These are phyloP conservation scores for Eustalomyia histrio DNA, from an alignment of 2,888 invertebrate genomes.

Conservation along the genomic window DNA sequence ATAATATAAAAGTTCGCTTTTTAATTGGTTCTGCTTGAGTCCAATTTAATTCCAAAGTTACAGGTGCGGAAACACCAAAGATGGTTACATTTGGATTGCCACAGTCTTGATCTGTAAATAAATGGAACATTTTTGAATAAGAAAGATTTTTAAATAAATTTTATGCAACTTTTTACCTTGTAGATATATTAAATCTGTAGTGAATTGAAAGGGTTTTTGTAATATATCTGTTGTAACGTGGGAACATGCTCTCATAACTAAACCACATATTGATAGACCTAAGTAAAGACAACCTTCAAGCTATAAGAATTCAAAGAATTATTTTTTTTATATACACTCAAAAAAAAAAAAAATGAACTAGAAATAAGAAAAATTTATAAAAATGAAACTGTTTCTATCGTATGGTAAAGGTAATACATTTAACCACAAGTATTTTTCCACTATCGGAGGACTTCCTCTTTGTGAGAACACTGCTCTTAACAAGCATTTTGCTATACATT, in stretches of 20 bases:
- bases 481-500: no score
- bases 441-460: no score
- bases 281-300: neutral
- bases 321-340: no score
- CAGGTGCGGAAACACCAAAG: neutral
- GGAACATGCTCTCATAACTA: neutral
- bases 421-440: no score
- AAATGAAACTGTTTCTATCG: no score
- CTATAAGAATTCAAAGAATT: neutral
- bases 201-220: neutral
- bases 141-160: no score
- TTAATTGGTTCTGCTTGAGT: neutral
- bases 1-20: conserved; percentile 40
- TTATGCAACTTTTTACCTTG: neutral
- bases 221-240: neutral
- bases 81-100: neutral
- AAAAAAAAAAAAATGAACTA: no score
- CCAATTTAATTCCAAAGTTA: neutral
- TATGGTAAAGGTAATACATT: no score
- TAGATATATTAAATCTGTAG: neutral
- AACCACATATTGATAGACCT: neutral
- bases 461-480: no score
- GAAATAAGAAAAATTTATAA: no score
- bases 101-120: neutral
- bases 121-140: no score